Evolutionary conservation across 2,113 vertebrate species (phyloP).

Genomic region (Xiphophorus maculatus): DNA sequence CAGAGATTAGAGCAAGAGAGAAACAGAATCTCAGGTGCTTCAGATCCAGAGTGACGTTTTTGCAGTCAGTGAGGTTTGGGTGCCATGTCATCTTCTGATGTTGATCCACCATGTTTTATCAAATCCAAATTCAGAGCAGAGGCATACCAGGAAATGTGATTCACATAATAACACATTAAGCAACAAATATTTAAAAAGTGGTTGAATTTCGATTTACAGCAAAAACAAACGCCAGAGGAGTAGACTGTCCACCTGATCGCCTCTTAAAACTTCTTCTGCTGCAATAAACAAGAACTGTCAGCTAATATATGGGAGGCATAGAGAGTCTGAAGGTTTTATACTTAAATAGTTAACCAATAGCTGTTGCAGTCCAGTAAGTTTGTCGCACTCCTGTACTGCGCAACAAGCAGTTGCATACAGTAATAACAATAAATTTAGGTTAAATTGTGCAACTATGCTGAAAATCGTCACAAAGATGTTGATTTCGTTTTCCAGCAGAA

Average conservation of each 20-base stretch:
- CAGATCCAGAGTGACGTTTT: not conserved
- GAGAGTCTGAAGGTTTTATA: no score
- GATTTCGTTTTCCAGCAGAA: not conserved
- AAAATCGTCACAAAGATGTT: no score
- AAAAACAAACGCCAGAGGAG: not conserved
- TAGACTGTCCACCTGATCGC: not conserved
- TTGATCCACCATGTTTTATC: not conserved
- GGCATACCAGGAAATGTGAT: not conserved
- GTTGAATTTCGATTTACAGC: not conserved
- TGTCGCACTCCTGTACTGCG: not conserved
- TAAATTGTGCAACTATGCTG: no score
- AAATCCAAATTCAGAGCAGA: not conserved
- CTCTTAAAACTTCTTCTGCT: no score
- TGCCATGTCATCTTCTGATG: not conserved
- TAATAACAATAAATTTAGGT: not conserved
- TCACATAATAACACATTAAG: not conserved
- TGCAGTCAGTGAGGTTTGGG: not conserved
- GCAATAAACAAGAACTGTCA: no score
- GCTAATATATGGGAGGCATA: no score
- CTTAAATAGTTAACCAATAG: not conserved
- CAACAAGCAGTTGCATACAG: not conserved
- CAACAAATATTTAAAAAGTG: not conserved
- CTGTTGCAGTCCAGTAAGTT: not conserved
- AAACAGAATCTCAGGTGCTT: not conserved
- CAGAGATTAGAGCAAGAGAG: not conserved